Evolutionary conservation across 2,888 invertebrate species (phyloP).

Genomic region (Leptinotarsa haldemani): DNA sequence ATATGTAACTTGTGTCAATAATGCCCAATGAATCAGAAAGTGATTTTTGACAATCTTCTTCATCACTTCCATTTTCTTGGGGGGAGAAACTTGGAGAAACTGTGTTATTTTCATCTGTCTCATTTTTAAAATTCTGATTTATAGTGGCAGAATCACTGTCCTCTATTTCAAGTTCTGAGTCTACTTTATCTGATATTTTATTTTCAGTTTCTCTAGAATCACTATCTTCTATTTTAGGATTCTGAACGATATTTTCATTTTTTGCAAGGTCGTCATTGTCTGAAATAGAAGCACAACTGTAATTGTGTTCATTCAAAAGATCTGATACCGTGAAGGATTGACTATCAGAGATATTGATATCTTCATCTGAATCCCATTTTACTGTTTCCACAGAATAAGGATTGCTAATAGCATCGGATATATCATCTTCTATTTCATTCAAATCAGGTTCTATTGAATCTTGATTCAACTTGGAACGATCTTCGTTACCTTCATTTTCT

Average conservation of each 20-base stretch:
- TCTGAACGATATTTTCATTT: neutral
- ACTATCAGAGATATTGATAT: conserved; percentile 6
- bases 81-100: neutral
- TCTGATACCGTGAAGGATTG: conserved; percentile 24
- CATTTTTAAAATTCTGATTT: neutral
- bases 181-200: neutral
- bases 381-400: conserved; percentile 6
- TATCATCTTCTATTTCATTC: neutral
- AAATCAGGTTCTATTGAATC: neutral
- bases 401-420: neutral
- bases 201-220: neutral
- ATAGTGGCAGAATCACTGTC: neutral
- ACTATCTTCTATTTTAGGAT: conserved; percentile 20
- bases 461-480: neutral
- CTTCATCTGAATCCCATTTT: conserved; percentile 3
- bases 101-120: neutral
- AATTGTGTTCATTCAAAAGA: conserved; percentile 27
- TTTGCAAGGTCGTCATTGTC: conserved; percentile 16
- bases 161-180: conserved; percentile 3
- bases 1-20: conserved; percentile 5
- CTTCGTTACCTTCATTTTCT: neutral
- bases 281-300: conserved; percentile 23
- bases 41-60: neutral
- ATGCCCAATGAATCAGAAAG: conserved; percentile 2
- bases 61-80: neutral